Conservation (phyloP, 2,888 invertebrate genomes). For the Netelia melanura region DNA sequence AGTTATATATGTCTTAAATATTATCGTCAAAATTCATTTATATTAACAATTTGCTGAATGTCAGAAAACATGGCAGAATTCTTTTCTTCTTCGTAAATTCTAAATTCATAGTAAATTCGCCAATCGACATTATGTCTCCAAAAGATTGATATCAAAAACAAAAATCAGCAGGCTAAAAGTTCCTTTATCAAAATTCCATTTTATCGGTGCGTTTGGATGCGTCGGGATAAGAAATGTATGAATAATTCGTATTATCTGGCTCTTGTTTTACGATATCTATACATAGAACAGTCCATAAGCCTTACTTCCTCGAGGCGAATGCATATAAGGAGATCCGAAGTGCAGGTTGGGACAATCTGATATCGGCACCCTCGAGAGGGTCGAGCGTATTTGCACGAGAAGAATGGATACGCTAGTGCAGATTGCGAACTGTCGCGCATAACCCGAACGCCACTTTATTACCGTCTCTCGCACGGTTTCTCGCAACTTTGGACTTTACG, state of each 20-base stretch:
- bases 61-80: too few relatives aligned
- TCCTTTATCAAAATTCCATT: not conserved
- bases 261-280: slow-evolving; percentile 1
- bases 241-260: not conserved
- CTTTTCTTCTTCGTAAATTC: too few relatives aligned
- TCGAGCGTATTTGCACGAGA: slow-evolving; percentile 21
- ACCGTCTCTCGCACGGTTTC: slow-evolving; percentile 9
- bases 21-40: too few relatives aligned
- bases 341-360: slow-evolving; percentile 1
- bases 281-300: not conserved
- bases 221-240: not conserved
- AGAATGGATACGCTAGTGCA: slow-evolving; percentile 36
- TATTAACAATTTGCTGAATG: too few relatives aligned
- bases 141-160: not conserved
- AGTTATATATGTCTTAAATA: too few relatives aligned
- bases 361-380: slow-evolving; percentile 2
- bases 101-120: too few relatives aligned
- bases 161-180: not conserved
- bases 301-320: slow-evolving; percentile 9
- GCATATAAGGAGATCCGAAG: slow-evolving; percentile 16
- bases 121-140: not conserved
- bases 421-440: slow-evolving; percentile 35
- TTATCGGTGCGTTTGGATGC: not conserved
- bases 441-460: slow-evolving; percentile 57
- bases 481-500: slow-evolving; percentile 45